Base-by-base conservation (phyloP, 2,888 invertebrate species). In the Conchocele bisecta region DNA sequence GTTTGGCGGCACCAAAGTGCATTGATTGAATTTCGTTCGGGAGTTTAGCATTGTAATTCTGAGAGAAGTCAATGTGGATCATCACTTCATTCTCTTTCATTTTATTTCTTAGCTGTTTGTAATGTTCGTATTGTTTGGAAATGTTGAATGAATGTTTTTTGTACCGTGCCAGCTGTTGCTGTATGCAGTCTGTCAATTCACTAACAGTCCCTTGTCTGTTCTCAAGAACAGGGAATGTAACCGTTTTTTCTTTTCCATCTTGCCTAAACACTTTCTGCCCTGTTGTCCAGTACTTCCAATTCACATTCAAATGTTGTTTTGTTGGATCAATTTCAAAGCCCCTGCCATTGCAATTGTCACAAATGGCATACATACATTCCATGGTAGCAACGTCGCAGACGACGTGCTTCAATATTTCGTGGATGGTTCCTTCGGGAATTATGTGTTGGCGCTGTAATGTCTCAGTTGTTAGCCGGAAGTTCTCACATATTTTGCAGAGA, bases 1-100 rank as follows among this genome's bases (percentile, higher is more conserved):
- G 53, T 20, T 61, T 29, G 20, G 88, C 89, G 29, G 88, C 89
- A 11, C 89, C 88, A 77, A 90, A 90, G 84, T 89, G 89, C 73
- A 84, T 85, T 4, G 85, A 75, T 60, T 90, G 90, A 51, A 89
- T 87, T 71, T 90, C 90, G 46, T 84, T 60, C 6, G 57, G 71
- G 75, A 88, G 86, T 77, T 88, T 86, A 24, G 83, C 78, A 22
- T 60, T 73, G 73, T 86, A 90, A 61, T 90, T 91, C 83, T 90
- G 89, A 5, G 84, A 81, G 77, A 91, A 91, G 66, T 91, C 86
- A 56, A 86, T 67, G 59, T 85, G 84, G 22, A 84, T 75, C 2
- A 86, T 35, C 17, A 58, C 28, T 24, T 50, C 54, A 20, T 44
- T 37, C 13, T 53, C 35, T 17, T 42, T 17, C 5, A 68, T 26